Percentiles rank a stretch among this genome's conserved stretches.
Evolutionary conservation across 2,113 vertebrate species (phyloP).

Genomic region (Mesembrinibis cayennensis): DNA sequence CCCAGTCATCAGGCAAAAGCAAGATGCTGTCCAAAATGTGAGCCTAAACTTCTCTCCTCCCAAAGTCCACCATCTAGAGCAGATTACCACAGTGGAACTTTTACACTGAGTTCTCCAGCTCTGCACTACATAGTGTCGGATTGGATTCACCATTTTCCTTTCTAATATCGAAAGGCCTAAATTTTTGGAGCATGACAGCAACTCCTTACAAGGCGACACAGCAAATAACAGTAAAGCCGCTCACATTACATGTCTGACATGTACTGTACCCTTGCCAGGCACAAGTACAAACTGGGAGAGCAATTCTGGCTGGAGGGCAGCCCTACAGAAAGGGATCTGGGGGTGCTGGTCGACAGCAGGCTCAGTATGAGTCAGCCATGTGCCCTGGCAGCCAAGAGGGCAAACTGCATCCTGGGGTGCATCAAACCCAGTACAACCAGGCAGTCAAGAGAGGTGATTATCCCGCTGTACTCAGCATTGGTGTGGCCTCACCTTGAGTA

Average conservation of each 20-base stretch:
- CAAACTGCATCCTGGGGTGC: neutral
- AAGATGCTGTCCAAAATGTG: neutral
- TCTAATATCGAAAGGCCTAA: neutral
- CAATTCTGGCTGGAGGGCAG: neutral
- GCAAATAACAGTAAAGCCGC: neutral
- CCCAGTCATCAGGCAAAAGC: neutral
- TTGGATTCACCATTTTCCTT: neutral
- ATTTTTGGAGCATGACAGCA: neutral
- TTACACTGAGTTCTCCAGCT: neutral
- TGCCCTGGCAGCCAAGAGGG: neutral
- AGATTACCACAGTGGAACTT: neutral
- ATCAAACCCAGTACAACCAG: neutral
- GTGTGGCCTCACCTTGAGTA: neutral
- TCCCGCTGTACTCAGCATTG: neutral
- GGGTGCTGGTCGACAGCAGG: neutral
- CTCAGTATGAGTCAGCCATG: neutral
- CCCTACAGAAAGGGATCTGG: neutral
- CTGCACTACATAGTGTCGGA: accelerated
- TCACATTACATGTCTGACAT: neutral
- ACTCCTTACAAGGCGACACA: neutral
- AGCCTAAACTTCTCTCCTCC: neutral
- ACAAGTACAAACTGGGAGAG: neutral
- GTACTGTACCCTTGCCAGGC: neutral
- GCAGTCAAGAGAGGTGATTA: neutral
- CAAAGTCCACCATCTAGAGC: neutral